Percentiles rank a stretch among this genome's conserved stretches.
phyloP scores from a whole-genome alignment of 2,113 vertebrate genomes.

The Upupa epops region DNA sequence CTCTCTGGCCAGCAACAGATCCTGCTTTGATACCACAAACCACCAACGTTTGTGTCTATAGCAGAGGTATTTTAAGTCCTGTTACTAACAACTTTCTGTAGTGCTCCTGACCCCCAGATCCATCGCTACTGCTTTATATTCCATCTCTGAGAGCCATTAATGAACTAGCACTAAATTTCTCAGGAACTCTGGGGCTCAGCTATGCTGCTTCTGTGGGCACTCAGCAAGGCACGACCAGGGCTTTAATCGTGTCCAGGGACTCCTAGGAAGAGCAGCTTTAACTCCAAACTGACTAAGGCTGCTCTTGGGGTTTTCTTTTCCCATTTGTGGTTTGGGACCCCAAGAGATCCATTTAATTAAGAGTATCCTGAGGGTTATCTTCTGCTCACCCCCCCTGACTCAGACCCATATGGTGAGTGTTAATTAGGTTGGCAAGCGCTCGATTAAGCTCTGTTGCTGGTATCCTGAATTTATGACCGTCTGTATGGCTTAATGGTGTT shows the following conservation, averaged over 20 bases:
- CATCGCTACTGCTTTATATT: background rate
- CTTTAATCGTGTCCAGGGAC: background rate
- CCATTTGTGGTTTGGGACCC: conserved; percentile 12
- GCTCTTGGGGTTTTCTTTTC: background rate
- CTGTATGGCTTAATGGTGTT: background rate
- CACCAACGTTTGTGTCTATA: background rate
- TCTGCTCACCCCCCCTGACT: background rate
- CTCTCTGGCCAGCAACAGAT: background rate
- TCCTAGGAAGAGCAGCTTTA: background rate
- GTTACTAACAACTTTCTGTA: too few species aligned
- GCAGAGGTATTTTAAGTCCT: background rate
- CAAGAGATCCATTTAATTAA: conserved; percentile 32
- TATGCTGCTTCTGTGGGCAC: background rate
- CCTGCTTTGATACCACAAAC: background rate
- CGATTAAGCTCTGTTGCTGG: background rate
- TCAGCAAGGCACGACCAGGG: background rate
- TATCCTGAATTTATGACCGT: background rate
- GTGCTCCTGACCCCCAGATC: background rate
- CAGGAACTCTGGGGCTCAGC: background rate
- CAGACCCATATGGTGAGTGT: background rate
- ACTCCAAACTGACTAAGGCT: background rate
- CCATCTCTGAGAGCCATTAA: too few species aligned
- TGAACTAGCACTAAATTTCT: too few species aligned
- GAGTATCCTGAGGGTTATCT: conserved; percentile 6
- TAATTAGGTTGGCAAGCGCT: conserved; percentile 49